Conservation (phyloP, 2,113 vertebrate genomes). For the Panthera leo region DNA sequence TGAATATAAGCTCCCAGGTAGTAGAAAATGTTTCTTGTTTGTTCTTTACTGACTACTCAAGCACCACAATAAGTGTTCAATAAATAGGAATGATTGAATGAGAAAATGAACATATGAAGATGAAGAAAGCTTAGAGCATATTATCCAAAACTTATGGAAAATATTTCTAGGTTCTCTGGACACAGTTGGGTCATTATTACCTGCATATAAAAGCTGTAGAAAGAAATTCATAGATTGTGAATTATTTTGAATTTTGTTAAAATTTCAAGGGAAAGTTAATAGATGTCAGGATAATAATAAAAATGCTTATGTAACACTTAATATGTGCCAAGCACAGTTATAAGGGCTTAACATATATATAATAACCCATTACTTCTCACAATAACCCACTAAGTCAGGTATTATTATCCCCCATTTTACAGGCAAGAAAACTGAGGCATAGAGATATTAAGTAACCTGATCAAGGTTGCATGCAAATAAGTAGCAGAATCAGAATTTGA, state of each 20-base stretch:
- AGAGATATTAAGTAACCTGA: neutral
- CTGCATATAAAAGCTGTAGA: neutral
- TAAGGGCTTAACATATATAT: neutral
- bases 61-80: neutral
- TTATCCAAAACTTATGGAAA: neutral
- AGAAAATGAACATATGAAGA: slow-evolving; percentile 20
- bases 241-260: slow-evolving; percentile 2
- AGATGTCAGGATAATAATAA: slow-evolving; percentile 50
- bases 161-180: neutral
- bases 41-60: neutral
- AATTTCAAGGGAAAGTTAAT: slow-evolving; percentile 33
- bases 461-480: neutral
- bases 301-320: neutral
- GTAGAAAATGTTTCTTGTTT: slow-evolving; percentile 7
- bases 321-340: neutral
- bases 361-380: slow-evolving; percentile 1
- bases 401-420: neutral
- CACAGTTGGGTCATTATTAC: neutral
- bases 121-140: neutral
- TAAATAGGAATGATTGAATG: neutral
- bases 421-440: slow-evolving; percentile 15
- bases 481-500: slow-evolving; percentile 27
- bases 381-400: neutral
- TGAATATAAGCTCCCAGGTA: neutral
- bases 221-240: neutral